These are phyloP conservation scores for Anoplius nigerrimus DNA, from an alignment of 2,888 invertebrate species.

Conservation along the genomic window DNA sequence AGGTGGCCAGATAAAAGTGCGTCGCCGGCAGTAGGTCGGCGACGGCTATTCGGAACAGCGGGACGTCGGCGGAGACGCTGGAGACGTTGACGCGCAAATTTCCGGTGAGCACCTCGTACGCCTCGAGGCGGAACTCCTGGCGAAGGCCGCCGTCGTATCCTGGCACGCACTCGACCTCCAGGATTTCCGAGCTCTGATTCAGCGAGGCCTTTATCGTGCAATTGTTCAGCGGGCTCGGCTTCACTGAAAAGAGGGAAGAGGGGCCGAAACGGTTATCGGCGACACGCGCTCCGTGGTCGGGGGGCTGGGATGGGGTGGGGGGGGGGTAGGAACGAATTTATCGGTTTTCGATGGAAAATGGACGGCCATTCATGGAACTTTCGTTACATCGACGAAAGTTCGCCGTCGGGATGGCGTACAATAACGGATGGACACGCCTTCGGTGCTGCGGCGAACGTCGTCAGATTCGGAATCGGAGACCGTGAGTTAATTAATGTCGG, in stretches of 20 bases:
- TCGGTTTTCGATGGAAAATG: too few relatives aligned
- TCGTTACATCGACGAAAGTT: too few relatives aligned
- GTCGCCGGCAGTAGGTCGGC: slow-evolving; percentile 79
- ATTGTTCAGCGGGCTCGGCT: slow-evolving; percentile 88
- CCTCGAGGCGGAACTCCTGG: slow-evolving; percentile 89
- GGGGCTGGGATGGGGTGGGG: too few relatives aligned
- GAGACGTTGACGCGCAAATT: slow-evolving; percentile 83
- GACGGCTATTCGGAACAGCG: slow-evolving; percentile 79
- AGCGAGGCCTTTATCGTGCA: slow-evolving; percentile 86
- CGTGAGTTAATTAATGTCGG: too few relatives aligned
- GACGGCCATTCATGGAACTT: too few relatives aligned
- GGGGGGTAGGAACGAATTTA: too few relatives aligned
- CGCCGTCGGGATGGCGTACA: too few relatives aligned
- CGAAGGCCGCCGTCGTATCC: slow-evolving; percentile 91
- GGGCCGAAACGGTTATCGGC: too few relatives aligned
- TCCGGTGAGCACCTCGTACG: slow-evolving; percentile 85
- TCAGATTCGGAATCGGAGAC: too few relatives aligned
- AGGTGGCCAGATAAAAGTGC: slow-evolving; percentile 81
- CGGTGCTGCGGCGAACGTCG: too few relatives aligned
- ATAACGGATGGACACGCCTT: too few relatives aligned
- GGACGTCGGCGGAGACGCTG: slow-evolving; percentile 78
- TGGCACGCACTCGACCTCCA: slow-evolving; percentile 89
- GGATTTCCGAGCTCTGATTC: slow-evolving; percentile 78
- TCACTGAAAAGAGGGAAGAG: slow-evolving; percentile 77
- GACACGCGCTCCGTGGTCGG: too few relatives aligned